Base-by-base conservation (phyloP, 1,140 invertebrate species). In the Drosophila ironensis region DNA sequence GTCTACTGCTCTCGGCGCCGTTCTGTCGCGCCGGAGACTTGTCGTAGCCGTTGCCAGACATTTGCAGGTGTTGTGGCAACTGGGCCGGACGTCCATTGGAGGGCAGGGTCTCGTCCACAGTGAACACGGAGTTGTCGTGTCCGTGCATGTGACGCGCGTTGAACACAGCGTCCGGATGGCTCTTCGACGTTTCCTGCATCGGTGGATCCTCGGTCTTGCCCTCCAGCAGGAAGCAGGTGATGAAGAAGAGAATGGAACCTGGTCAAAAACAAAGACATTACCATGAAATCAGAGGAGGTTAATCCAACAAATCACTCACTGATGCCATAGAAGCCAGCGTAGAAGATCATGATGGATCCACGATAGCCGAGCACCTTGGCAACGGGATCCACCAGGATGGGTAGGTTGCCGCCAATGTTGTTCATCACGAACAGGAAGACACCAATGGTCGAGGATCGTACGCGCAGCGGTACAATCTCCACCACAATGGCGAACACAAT, bases 381-480 rank as follows among this genome's bases (percentile, higher is more conserved):
- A 0, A 96, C 94, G 0, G 96, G 96, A 89, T 97, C 96, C 0
- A 97, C 95, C 0, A 96, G 90, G 74, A 97, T 96, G 4, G 96
- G 96, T 50, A 97, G 90, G 90, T 97, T 97, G n/a, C 96, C 96
- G n/a, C 96, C 96, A 53, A 97, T 93, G 89, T 97, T 97, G 90
- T 97, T 97, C 95, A 97, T 97, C 0, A 97, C 94, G 88, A 97
- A 97, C 2, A 97, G 91, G 77, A 97, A 97, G 1, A 97, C 92
- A 0, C 95, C 96, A 2, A 97, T 94, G 1, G 95, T 95, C 3
- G 95, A 96, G 7, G 96, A 97, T 27, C 96, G 91, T 4, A 97
- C 92, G 1, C 93, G 92, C 9, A 96, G 56, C 1, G 96, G 96
- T 5, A 97, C 96, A 57, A 97, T 95, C 91, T 97, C 96, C 1